These are phyloP conservation scores for Microctonus brassicae DNA, from an alignment of 2,888 invertebrate species.

Conservation along the genomic window DNA sequence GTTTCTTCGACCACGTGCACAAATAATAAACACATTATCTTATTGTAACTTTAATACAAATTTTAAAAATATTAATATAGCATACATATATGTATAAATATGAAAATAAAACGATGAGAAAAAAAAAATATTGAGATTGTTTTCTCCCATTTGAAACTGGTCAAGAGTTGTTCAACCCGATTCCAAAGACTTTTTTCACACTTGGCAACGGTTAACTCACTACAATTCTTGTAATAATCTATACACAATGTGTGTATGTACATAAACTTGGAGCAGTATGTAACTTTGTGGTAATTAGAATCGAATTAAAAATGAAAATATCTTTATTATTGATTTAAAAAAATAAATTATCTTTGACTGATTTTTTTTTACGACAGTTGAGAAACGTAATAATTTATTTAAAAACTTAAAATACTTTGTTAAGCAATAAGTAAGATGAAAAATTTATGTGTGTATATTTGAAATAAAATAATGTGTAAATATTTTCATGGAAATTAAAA, in stretches of 20 bases:
- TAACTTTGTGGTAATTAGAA: neutral
- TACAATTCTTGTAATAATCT: constrained; percentile 17
- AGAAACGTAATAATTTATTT: too few relatives aligned
- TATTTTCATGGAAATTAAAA: too few relatives aligned
- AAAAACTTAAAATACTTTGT: too few relatives aligned
- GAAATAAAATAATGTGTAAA: too few relatives aligned
- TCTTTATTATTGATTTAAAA: too few relatives aligned
- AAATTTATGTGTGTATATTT: too few relatives aligned
- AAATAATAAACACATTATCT: neutral
- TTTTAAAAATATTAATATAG: neutral
- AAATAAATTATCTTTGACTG: too few relatives aligned
- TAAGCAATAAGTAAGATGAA: too few relatives aligned
- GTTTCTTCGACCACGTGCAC: constrained; percentile 4
- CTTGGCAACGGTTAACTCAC: constrained; percentile 49
- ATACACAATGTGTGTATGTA: too few relatives aligned
- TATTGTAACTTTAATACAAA: neutral
- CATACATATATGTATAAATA: neutral
- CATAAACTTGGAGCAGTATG: too few relatives aligned
- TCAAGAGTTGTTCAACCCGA: constrained; percentile 47
- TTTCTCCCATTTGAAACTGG: constrained; percentile 42
- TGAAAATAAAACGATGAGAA: constrained; percentile 54
- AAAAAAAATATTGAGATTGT: constrained; percentile 43
- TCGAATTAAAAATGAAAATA: too few relatives aligned
- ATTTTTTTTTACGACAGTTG: too few relatives aligned
- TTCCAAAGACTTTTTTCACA: constrained; percentile 48